A percentile compares a stretch with the other conserved stretches of the same genome.
Conservation (phyloP, 2,797 vertebrate genomes). For the Peromyscus attwateri region DNA sequence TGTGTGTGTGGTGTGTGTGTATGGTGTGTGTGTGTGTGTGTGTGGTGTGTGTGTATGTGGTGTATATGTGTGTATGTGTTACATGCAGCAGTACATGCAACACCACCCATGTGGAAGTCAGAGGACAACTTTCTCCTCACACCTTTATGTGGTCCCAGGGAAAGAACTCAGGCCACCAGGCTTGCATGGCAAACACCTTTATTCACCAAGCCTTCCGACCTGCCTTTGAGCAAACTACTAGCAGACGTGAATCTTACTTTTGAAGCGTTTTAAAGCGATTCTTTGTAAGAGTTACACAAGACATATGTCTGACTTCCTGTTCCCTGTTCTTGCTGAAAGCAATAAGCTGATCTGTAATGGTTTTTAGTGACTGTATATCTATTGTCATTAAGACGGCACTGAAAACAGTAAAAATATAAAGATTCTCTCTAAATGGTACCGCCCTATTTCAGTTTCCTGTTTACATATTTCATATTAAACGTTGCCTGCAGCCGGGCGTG, state of each 20-base stretch:
- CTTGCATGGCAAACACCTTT: neutral
- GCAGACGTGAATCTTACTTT: neutral
- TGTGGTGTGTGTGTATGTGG: neutral
- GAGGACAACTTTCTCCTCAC: neutral
- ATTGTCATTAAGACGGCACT: slow-evolving; percentile 7
- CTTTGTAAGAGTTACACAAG: slow-evolving; percentile 37
- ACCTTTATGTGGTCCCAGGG: neutral
- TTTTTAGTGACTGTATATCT: neutral
- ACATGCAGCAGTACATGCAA: neutral
- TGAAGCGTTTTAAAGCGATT: slow-evolving; percentile 11
- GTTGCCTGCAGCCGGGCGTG: neutral
- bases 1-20: too few species aligned
- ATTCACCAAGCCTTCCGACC: neutral
- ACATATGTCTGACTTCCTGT: neutral
- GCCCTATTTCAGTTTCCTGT: neutral
- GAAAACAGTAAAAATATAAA: neutral
- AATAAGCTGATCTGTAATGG: slow-evolving; percentile 9
- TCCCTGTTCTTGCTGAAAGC: slow-evolving; percentile 57
- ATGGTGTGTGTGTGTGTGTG: too few species aligned
- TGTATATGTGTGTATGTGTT: too few species aligned
- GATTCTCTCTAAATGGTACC: slow-evolving; percentile 19
- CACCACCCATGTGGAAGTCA: neutral
- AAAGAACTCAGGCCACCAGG: neutral
- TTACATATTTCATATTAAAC: slow-evolving; percentile 42
- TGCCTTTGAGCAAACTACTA: neutral